These are phyloP conservation scores for Rousettus madagascariensis DNA, from an alignment of 2,797 vertebrate genomes.

Conservation along the genomic window DNA sequence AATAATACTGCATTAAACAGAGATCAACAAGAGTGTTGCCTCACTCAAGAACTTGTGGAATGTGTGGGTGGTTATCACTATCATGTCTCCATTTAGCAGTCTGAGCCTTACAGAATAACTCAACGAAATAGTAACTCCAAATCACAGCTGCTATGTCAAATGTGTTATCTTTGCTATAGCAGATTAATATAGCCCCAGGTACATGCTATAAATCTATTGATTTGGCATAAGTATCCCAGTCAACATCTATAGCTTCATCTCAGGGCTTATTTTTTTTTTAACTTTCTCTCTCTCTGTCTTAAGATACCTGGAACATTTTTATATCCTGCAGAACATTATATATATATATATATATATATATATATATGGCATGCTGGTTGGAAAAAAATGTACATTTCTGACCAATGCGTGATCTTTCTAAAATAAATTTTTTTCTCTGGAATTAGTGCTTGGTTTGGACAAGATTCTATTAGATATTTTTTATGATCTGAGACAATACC, in stretches of 20 bases:
- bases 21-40: neutral
- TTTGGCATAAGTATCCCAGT: neutral
- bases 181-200: neutral
- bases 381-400: neutral
- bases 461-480: neutral
- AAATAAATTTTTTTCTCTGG: neutral
- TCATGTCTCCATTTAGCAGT: neutral
- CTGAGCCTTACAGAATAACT: neutral
- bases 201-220: neutral
- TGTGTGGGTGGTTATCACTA: neutral
- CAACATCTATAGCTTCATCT: neutral
- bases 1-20: neutral
- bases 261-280: neutral
- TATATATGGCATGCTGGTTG: neutral
- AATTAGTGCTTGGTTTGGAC: neutral
- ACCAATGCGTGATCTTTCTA: neutral
- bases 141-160: neutral
- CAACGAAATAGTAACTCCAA: neutral
- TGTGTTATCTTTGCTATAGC: neutral
- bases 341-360: no score
- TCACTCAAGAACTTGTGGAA: neutral
- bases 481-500: neutral
- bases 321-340: neutral
- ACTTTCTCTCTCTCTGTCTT: neutral
- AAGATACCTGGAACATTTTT: neutral